Evolutionary conservation across 2,797 vertebrate genomes (phyloP).

Genomic region (Picus viridis): DNA sequence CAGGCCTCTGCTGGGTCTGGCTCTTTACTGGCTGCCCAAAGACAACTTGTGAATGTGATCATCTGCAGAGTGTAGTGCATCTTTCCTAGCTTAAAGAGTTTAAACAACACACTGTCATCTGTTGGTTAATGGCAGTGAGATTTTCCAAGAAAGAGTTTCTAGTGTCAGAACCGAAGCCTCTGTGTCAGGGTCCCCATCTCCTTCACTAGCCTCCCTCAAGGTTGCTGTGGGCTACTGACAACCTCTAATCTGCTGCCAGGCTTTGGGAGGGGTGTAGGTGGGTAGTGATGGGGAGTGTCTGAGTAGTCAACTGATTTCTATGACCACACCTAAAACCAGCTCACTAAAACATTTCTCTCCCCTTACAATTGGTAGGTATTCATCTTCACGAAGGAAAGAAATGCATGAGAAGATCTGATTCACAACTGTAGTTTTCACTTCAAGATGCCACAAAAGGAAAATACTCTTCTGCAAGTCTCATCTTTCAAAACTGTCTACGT

Average conservation of each 20-base stretch:
- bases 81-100: background rate
- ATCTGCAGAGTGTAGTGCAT: background rate
- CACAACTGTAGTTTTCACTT: background rate
- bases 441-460: constrained; percentile 48
- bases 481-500: background rate
- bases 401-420: rapidly evolving
- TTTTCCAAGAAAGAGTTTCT: background rate
- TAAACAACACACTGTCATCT: background rate
- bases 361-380: background rate
- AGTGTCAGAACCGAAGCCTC: background rate
- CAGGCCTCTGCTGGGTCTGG: rapidly evolving
- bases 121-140: background rate
- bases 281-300: background rate
- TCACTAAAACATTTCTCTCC: background rate
- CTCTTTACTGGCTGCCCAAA: rapidly evolving
- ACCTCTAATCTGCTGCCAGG: background rate
- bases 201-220: background rate
- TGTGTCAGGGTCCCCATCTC: background rate
- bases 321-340: background rate
- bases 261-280: no score
- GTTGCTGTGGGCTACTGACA: background rate
- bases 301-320: background rate
- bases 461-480: background rate
- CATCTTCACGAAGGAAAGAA: background rate
- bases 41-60: rapidly evolving